Evolutionary conservation across 2,797 vertebrate genomes (phyloP).

Genomic region (Notamacropus eugenii): DNA sequence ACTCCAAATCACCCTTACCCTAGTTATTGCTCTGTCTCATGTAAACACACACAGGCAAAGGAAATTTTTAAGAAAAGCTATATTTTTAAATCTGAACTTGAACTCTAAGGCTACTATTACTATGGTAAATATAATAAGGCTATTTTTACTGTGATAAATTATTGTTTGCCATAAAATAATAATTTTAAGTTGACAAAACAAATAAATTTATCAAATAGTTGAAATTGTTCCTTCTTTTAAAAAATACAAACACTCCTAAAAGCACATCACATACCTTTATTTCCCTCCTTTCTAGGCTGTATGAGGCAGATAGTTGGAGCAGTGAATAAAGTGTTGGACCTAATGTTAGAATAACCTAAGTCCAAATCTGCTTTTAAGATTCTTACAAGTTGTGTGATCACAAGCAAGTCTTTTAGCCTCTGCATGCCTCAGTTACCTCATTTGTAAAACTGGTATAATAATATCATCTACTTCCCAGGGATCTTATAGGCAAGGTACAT

Average conservation of each 20-base stretch:
- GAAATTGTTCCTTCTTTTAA: too few species aligned
- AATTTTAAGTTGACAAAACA: too few species aligned
- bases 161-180: not conserved
- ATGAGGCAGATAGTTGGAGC: too few species aligned
- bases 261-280: too few species aligned
- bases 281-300: too few species aligned
- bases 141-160: not conserved
- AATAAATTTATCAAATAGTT: too few species aligned
- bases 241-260: too few species aligned
- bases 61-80: not conserved
- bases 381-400: too few species aligned
- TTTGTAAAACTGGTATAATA: not conserved
- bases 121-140: not conserved
- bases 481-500: not conserved
- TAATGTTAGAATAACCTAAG: too few species aligned
- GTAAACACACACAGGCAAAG: not conserved
- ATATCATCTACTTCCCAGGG: not conserved
- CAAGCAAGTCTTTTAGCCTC: not conserved
- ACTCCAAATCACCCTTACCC: not conserved
- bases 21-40: not conserved
- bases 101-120: not conserved
- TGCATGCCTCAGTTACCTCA: not conserved
- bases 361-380: too few species aligned
- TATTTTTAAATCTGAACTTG: not conserved
- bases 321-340: too few species aligned